phyloP scores from a whole-genome alignment of 2,797 vertebrate species.

The Microctenopoma stevenorrisi region DNA sequence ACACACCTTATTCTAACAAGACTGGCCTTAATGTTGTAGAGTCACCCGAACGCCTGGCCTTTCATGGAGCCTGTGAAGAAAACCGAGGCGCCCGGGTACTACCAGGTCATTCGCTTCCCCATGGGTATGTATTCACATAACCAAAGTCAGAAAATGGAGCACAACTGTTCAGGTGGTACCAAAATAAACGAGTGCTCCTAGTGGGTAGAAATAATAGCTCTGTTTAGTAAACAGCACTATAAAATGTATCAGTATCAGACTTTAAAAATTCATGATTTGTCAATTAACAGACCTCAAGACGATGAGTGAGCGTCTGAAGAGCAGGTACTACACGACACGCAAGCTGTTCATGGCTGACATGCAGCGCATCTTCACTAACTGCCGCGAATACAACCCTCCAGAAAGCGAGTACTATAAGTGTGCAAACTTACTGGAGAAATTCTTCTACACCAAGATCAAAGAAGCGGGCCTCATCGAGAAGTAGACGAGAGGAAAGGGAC shows the following conservation, averaged over 20 bases:
- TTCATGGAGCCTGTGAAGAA: conserved; percentile 99
- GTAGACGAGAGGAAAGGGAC: conserved; percentile 61
- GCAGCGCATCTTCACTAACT: conserved; percentile 99
- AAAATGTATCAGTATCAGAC: too few relatives aligned
- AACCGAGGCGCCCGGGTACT: conserved; percentile 98
- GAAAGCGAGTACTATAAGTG: conserved; percentile 99
- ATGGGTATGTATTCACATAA: conserved; percentile 89
- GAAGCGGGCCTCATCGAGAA: conserved; percentile 98
- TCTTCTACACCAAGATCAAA: conserved; percentile 99
- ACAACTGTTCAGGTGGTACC: neutral
- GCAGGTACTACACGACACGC: conserved; percentile 97
- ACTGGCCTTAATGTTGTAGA: conserved; percentile 82
- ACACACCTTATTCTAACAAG: conserved; percentile 18
- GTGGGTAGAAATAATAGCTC: too few relatives aligned
- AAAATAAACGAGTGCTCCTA: too few relatives aligned
- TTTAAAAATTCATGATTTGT: neutral
- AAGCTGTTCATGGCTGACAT: conserved; percentile 99
- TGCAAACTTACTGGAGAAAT: conserved; percentile 98
- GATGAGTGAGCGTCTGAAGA: conserved; percentile 98
- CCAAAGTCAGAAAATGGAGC: neutral
- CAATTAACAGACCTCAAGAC: conserved; percentile 93
- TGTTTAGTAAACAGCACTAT: too few relatives aligned
- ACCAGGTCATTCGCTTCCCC: conserved; percentile 99
- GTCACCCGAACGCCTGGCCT: conserved; percentile 98
- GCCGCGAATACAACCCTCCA: conserved; percentile 97